Percentiles rank a stretch among this genome's conserved stretches.
Evolutionary conservation across 2,888 invertebrate species (phyloP).

Genomic region (Pandemis corylana): DNA sequence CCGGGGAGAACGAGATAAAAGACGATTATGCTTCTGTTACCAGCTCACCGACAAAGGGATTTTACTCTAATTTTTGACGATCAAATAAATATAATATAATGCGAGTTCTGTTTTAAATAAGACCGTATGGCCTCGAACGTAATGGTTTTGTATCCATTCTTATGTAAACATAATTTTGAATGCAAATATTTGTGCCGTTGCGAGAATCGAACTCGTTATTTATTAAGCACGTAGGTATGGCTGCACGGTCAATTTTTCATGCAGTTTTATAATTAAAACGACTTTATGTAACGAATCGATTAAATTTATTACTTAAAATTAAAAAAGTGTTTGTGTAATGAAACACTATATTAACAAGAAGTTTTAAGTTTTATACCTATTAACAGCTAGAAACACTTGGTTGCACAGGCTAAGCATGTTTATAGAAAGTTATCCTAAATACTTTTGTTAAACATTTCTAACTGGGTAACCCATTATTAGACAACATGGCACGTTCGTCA

Average conservation of each 20-base stretch:
- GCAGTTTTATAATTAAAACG: not conserved
- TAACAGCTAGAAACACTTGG: not conserved
- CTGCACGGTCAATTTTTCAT: not conserved
- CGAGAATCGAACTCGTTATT: conserved; percentile 21
- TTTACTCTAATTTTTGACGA: conserved; percentile 6
- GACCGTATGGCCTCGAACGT: conserved; percentile 18
- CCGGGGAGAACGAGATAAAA: not conserved
- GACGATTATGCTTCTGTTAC: not conserved
- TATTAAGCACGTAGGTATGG: conserved; percentile 5
- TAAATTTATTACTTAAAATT: not conserved
- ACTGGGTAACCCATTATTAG: not conserved
- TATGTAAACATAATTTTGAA: conserved; percentile 20
- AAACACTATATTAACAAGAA: no score
- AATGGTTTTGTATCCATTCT: conserved; percentile 21
- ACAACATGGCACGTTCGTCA: conserved; percentile 1
- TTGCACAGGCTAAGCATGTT: not conserved
- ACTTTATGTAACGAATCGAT: conserved; percentile 1
- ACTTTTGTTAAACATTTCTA: not conserved
- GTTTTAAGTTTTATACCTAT: not conserved
- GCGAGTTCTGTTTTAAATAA: conserved; percentile 8
- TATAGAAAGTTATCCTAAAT: not conserved
- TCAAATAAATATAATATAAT: conserved; percentile 9
- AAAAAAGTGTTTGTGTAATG: not conserved
- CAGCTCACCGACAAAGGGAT: conserved; percentile 3
- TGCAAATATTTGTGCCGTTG: conserved; percentile 22